These are phyloP conservation scores for Leucoma salicis DNA, from an alignment of 2,888 invertebrate genomes.

Conservation along the genomic window DNA sequence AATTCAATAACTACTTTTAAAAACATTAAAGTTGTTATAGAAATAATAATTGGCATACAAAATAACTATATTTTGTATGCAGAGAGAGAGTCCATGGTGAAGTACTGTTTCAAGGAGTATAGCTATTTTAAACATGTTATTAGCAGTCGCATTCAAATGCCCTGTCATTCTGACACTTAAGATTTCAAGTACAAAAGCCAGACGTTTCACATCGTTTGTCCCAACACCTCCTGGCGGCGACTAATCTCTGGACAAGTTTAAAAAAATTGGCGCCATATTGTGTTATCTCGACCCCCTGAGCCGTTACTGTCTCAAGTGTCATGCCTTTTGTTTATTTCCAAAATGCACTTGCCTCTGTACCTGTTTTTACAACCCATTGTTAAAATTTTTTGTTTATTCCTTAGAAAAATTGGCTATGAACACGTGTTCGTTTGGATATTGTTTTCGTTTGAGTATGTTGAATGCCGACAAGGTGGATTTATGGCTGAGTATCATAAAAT, in stretches of 20 bases:
- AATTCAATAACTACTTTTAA: no score
- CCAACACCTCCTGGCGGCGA: slow-evolving; percentile 59
- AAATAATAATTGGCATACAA: no score
- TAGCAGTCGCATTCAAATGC: slow-evolving; percentile 44
- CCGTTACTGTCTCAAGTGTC: slow-evolving; percentile 56
- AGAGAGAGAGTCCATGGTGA: no score
- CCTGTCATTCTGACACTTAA: slow-evolving; percentile 45
- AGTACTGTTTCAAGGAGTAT: slow-evolving; percentile 35
- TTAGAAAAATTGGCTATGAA: slow-evolving; percentile 53
- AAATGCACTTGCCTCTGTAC: slow-evolving; percentile 63
- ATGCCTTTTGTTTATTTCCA: slow-evolving; percentile 52
- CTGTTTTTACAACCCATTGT: slow-evolving; percentile 55
- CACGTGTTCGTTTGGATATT: slow-evolving; percentile 55
- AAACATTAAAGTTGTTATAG: no score
- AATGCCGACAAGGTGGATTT: slow-evolving; percentile 26
- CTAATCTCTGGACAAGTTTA: slow-evolving; percentile 49
- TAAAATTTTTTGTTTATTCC: slow-evolving; percentile 39
- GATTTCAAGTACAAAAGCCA: slow-evolving; percentile 67
- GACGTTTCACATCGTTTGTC: slow-evolving; percentile 74
- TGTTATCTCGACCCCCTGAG: slow-evolving; percentile 51
- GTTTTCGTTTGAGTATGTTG: slow-evolving; percentile 17
- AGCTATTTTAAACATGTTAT: slow-evolving; percentile 41
- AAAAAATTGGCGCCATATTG: slow-evolving; percentile 77
- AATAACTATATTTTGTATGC: no score
- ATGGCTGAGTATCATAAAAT: no score